Conservation (phyloP, 2,888 invertebrate genomes). For the Diachrysia chrysitis region DNA sequence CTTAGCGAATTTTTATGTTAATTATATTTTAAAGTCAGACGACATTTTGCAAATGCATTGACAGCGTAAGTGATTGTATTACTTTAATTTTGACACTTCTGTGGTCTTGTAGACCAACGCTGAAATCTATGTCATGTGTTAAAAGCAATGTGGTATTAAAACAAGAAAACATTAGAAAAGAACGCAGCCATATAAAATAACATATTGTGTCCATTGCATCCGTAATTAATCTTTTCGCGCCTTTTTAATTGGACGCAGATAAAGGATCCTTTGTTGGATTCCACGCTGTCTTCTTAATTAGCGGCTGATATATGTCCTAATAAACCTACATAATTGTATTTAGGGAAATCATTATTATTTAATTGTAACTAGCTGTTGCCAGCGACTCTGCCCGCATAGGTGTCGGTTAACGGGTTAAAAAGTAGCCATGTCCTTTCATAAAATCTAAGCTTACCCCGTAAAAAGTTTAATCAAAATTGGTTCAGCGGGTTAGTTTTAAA, state of each 20-base stretch:
- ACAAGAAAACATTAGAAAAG: slow-evolving; percentile 19
- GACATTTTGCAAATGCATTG: slow-evolving; percentile 35
- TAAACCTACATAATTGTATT: slow-evolving; percentile 32
- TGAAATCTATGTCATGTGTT: slow-evolving; percentile 15
- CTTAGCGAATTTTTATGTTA: slow-evolving; percentile 8
- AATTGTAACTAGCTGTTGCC: too few relatives aligned
- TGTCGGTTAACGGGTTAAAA: too few relatives aligned
- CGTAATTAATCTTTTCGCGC: slow-evolving; percentile 52
- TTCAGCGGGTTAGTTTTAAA: too few relatives aligned
- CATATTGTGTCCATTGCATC: slow-evolving; percentile 32
- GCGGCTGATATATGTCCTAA: slow-evolving; percentile 32
- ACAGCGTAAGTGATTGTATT: slow-evolving; percentile 6
- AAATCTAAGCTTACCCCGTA: too few relatives aligned
- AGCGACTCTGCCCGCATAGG: too few relatives aligned
- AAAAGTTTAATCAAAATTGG: too few relatives aligned
- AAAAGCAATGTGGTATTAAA: slow-evolving; percentile 17
- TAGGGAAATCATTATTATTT: not conserved
- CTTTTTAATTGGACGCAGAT: slow-evolving; percentile 45
- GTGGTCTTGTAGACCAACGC: not conserved
- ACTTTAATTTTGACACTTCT: slow-evolving; percentile 16
- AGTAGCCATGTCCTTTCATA: too few relatives aligned
- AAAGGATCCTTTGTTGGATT: slow-evolving; percentile 36
- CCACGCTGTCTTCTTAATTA: slow-evolving; percentile 44
- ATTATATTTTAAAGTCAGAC: slow-evolving; percentile 18
- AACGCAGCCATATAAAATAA: slow-evolving; percentile 12